Conservation (phyloP, 1,140 invertebrate species). For the Drosophila biarmipes region DNA sequence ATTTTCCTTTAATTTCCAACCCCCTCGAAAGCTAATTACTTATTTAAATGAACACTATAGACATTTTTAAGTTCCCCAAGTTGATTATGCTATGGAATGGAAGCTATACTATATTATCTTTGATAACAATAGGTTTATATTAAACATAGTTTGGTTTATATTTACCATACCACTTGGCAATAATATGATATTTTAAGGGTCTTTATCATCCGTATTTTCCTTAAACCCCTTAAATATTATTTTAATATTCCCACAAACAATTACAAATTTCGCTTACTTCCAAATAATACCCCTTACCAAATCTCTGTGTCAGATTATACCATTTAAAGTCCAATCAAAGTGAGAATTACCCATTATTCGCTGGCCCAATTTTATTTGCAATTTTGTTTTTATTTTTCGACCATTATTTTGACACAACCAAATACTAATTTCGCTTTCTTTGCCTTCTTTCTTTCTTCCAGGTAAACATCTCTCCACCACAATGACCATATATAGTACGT, state of each 20-base stretch:
- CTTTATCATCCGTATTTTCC: too few species aligned
- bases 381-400: constrained; percentile 43
- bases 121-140: neutral
- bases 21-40: constrained; percentile 57
- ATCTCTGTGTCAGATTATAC: constrained; percentile 2
- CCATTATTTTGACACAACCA: constrained; percentile 27
- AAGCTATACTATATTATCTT: constrained; percentile 3
- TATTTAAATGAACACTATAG: constrained; percentile 55
- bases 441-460: constrained; percentile 40
- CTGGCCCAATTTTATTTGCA: constrained; percentile 26
- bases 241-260: neutral
- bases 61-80: neutral
- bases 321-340: constrained; percentile 53
- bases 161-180: too few species aligned
- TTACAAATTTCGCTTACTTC: constrained; percentile 13
- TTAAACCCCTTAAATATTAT: too few species aligned
- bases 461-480: constrained; percentile 56
- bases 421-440: constrained; percentile 78
- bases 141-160: too few species aligned
- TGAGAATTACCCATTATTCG: constrained; percentile 4
- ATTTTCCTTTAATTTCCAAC: constrained; percentile 33
- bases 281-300: constrained; percentile 4
- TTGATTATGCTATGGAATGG: constrained; percentile 29
- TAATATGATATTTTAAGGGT: too few species aligned
- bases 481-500: constrained; percentile 59